Percentiles rank a stretch among this genome's conserved stretches.
Conservation (phyloP, 2,113 vertebrate species). For the Circaetus cinerascens region DNA sequence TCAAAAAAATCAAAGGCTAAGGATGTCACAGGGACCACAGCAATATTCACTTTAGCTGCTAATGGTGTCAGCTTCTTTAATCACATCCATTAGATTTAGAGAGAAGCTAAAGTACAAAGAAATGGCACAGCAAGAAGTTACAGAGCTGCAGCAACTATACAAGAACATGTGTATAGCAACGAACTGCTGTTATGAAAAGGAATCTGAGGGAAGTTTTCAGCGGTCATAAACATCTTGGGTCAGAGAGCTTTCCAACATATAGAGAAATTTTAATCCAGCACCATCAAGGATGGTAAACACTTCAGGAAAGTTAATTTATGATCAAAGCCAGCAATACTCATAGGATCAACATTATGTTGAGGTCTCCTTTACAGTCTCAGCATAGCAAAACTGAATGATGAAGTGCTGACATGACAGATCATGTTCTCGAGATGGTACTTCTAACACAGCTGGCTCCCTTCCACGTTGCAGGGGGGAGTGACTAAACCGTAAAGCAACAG, state of each 20-base stretch:
- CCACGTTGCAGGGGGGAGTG: not conserved
- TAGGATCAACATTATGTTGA: not conserved
- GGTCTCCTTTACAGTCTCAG: not conserved
- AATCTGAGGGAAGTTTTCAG: not conserved
- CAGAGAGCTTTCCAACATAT: not conserved
- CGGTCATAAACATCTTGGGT: not conserved
- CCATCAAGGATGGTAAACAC: not conserved
- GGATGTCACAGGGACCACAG: not conserved
- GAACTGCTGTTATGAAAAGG: not conserved
- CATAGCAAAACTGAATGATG: not conserved
- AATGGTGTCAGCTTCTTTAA: not conserved
- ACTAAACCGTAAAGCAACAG: not conserved
- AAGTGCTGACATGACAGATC: not conserved
- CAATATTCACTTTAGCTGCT: not conserved
- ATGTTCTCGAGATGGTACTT: not conserved
- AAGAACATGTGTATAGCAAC: not conserved
- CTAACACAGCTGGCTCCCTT: not conserved
- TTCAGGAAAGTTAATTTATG: not conserved
- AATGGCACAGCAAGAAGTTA: not conserved
- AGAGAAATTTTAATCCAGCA: slow-evolving; percentile 9
- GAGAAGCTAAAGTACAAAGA: not conserved
- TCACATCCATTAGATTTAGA: not conserved
- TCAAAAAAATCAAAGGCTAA: not conserved
- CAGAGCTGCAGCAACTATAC: not conserved
- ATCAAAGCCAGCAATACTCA: slow-evolving; percentile 20